phyloP scores from a whole-genome alignment of 2,888 invertebrate genomes.

The Leucophenga maculata region DNA sequence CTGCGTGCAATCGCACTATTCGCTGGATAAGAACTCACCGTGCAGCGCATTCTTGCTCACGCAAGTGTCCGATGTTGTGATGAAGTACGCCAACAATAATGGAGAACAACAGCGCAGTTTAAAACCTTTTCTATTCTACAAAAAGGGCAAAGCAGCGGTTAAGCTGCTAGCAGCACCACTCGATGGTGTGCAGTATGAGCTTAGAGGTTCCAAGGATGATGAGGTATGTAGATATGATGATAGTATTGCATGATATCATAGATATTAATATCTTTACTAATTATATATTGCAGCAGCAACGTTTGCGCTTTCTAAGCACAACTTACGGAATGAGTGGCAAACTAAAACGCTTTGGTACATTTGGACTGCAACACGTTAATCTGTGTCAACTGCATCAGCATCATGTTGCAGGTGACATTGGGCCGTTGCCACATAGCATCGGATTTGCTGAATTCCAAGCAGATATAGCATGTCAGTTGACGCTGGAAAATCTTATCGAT shows the following conservation, averaged over 20 bases:
- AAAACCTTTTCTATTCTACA: constrained; percentile 69
- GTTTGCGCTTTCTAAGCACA: constrained; percentile 56
- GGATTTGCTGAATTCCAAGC: constrained; percentile 40
- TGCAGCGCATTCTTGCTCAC: constrained; percentile 70
- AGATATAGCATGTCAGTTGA: constrained; percentile 58
- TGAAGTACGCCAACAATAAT: constrained; percentile 60
- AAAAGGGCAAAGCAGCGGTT: constrained; percentile 59
- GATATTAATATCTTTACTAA: no score
- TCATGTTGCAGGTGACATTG: constrained; percentile 24
- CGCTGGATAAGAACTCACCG: constrained; percentile 73
- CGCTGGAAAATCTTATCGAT: constrained; percentile 66
- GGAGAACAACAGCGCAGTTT: constrained; percentile 58
- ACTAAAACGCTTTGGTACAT: constrained; percentile 59
- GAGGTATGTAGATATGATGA: not conserved
- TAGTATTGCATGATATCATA: no score
- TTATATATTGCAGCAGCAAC: not conserved
- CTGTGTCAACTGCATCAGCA: constrained; percentile 53
- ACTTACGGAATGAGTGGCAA: constrained; percentile 58
- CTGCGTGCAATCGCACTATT: constrained; percentile 76
- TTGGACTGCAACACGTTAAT: constrained; percentile 59
- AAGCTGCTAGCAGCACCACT: constrained; percentile 48
- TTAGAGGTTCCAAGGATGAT: not conserved
- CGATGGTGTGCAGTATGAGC: not conserved
- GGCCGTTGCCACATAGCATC: constrained; percentile 20
- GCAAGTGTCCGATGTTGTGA: constrained; percentile 67